Percentiles rank a stretch among this genome's conserved stretches.
phyloP scores from a whole-genome alignment of 2,888 invertebrate genomes.

The Mythimna ferrago region DNA sequence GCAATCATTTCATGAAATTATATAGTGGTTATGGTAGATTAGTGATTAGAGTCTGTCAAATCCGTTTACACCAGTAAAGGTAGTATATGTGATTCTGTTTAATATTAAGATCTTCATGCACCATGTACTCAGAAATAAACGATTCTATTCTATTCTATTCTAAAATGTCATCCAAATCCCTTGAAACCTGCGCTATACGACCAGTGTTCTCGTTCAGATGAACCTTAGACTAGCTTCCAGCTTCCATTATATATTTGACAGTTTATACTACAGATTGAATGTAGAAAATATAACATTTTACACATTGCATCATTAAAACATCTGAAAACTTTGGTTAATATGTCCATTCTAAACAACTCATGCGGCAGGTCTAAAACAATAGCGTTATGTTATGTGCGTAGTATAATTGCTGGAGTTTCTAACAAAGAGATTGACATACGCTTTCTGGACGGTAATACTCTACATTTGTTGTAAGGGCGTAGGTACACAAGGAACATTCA shows the following conservation, averaged over 20 bases:
- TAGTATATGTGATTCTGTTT: too few relatives aligned
- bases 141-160: too few relatives aligned
- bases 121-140: too few relatives aligned
- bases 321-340: conserved; percentile 41
- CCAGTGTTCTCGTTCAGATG: conserved; percentile 54
- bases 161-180: conserved; percentile 70
- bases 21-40: too few relatives aligned
- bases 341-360: conserved; percentile 57
- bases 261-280: conserved; percentile 49
- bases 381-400: conserved; percentile 55
- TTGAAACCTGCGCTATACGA: conserved; percentile 67
- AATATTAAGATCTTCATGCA: too few relatives aligned
- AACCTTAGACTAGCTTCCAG: conserved; percentile 41
- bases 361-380: conserved; percentile 48
- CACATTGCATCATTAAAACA: conserved; percentile 53
- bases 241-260: conserved; percentile 49
- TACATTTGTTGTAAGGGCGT: conserved; percentile 57
- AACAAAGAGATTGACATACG: conserved; percentile 66
- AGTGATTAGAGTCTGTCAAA: too few relatives aligned
- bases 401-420: conserved; percentile 69
- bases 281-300: conserved; percentile 59
- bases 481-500: conserved; percentile 47
- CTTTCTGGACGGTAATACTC: conserved; percentile 68
- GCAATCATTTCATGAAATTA: too few relatives aligned
- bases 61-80: too few relatives aligned